A percentile compares a stretch with the other conserved stretches of the same genome.
Evolutionary conservation across 2,797 vertebrate genomes (phyloP).

Genomic region (Alca torda): DNA sequence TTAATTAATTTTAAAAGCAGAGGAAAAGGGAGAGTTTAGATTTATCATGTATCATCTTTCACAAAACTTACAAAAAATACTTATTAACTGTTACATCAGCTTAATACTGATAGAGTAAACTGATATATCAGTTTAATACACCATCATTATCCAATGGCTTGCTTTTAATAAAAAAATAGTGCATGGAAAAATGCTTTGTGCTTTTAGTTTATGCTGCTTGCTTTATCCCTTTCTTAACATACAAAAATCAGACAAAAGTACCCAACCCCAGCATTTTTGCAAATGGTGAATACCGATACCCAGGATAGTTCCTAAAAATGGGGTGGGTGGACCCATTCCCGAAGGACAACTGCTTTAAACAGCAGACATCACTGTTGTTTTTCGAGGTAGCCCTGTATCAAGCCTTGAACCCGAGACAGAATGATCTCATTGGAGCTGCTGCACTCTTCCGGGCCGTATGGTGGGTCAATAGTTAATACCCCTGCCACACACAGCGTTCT

Average conservation of each 20-base stretch:
- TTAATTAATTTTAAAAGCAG: neutral
- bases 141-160: neutral
- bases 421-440: constrained; percentile 90
- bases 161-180: neutral
- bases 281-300: fast-evolving
- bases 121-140: neutral
- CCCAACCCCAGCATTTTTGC: neutral
- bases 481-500: constrained; percentile 83
- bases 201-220: neutral
- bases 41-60: neutral
- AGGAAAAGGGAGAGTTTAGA: neutral
- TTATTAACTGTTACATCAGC: neutral
- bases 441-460: constrained; percentile 87
- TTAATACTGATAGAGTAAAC: neutral
- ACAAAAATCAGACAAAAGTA: neutral
- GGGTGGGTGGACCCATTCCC: neutral
- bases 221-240: neutral
- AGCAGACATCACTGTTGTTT: neutral
- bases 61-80: neutral
- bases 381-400: constrained; percentile 73
- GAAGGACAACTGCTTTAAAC: fast-evolving
- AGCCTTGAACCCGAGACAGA: constrained; percentile 85
- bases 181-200: neutral
- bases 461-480: constrained; percentile 84
- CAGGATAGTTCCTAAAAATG: neutral